A percentile compares a stretch with the other conserved stretches of the same genome.
Conservation (phyloP, 2,797 vertebrate species). For the Benthosema pterotum region DNA sequence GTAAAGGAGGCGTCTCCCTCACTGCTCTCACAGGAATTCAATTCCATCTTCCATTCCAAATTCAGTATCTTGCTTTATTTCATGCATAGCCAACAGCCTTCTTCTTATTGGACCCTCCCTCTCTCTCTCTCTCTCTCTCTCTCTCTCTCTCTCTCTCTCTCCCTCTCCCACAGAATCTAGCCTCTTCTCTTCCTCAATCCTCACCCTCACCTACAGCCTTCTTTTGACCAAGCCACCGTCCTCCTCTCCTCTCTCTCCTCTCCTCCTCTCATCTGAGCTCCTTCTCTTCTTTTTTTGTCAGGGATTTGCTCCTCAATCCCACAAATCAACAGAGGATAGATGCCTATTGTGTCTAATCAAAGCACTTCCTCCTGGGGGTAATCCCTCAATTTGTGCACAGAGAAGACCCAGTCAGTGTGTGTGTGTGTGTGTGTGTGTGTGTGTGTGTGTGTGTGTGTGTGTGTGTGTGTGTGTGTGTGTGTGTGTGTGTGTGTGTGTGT, state of each 20-base stretch:
- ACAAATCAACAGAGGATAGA: constrained; percentile 85
- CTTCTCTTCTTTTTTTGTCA: constrained; percentile 75
- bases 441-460: too few species aligned
- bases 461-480: constrained; percentile 10
- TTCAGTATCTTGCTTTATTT: too few species aligned
- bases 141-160: background rate
- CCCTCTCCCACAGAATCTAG: background rate
- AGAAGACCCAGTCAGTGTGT: constrained; percentile 74
- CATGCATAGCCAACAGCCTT: background rate
- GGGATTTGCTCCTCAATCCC: constrained; percentile 82
- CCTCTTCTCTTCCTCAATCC: background rate
- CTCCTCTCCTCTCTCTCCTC: constrained; percentile 29
- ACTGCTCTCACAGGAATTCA: too few species aligned
- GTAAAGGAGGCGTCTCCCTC: too few species aligned
- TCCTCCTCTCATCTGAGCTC: constrained; percentile 61
- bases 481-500: too few species aligned
- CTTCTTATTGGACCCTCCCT: constrained; percentile 28
- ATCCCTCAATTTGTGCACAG: constrained; percentile 82
- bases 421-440: too few species aligned
- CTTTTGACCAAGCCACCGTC: background rate
- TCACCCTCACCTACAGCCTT: too few species aligned
- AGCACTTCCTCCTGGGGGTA: constrained; percentile 82
- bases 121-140: constrained; percentile 8
- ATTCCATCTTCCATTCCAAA: too few species aligned
- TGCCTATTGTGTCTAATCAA: constrained; percentile 84